Base-by-base conservation (phyloP, 2,797 vertebrate genomes). In the Chiloscyllium punctatum region DNA sequence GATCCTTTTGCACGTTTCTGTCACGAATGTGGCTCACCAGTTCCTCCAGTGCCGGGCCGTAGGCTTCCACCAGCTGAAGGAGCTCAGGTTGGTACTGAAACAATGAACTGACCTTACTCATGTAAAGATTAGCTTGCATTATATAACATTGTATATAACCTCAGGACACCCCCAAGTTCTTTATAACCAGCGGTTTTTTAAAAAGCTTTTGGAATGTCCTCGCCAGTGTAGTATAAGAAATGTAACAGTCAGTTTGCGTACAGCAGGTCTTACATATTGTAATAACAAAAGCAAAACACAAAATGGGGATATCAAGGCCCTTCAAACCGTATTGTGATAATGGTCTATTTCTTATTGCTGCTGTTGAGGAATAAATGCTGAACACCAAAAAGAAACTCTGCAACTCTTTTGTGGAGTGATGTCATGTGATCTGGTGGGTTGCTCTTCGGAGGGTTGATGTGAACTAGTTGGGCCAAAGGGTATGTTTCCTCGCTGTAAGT, bases 1-100 rank as follows among this genome's bases (percentile, higher is more conserved):
- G 98, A 99, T 94, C 98, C 98, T 0, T 98, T 98, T 66, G 97
- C 98, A 90, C 97, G 97, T 87, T 99, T 99, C 97, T 99, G 99
- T 96, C 96, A 98, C 96, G 97, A 98, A 42, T 99, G 99, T 97
- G 98, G 99, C 5, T 97, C 97, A 66, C 96, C 96, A 8, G 91
- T 98, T 27, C 98, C 98, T 2, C 96, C 97, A 0, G 95, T 98
- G 96, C 97, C 98, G 5, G 97, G 97, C 25, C 97, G 33, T 79
- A 97, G 96, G 95, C 97, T 97, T 72, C 97, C 98, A 94, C 97
- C 98, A 95, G 97, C 98, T 0, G 98, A 98, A 96, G 97, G 97
- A 96, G 97, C 97, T 25, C 98, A 99, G 98, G 99, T 99, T 97
- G 97, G 97, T 95, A 71, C 57, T 1, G 42, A 96, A 94, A 94